Base-by-base conservation (phyloP, 2,888 invertebrate genomes). In the Macaria notata region DNA sequence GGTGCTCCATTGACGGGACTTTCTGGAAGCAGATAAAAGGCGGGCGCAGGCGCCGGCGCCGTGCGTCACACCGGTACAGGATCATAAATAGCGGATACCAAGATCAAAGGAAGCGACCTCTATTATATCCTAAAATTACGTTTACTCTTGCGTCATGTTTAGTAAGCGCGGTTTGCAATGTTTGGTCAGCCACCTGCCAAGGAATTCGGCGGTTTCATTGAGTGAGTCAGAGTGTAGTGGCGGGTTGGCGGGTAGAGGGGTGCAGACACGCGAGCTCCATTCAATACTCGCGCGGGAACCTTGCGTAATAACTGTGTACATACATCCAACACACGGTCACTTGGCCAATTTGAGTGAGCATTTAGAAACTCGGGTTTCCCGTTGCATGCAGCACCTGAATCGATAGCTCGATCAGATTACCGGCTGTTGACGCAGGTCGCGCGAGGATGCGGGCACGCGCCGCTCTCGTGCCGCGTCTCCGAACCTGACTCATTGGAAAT, bases 1-100 rank as follows among this genome's bases (percentile, higher is more conserved):
- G 46, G 47, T 33, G 38, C 51, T 46, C 49, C 52, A 46, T 48
- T 51, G 48, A 52, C 49, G 48, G 52, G 47, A 61, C 59, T 66
- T 54, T 59, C 62, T 63, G 62, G 65, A 66, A 66, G 42, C 45
- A 59, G 50, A 63, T 61, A 59, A 43, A 59, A 57, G 50, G 49
- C 9, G n/a, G 4, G 66, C 50, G 50, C 44, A 61, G 65, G 41
- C 41, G 9, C 60, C 63, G 64, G 66, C 61, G 64, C 53, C 51
- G 51, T 64, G 59, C 64, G 64, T 63, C 64, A 62, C 50, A 19
- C 19, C 19, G 33, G 9, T 19, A 36, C 33, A 36, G 38, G 39
- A 38, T 53, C 8, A 46, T 33, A 7, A 29, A 47, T 36, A 49
- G 29, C 41, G 31, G 49, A 43, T 47, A 42, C 31, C 42, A 19